Evolutionary conservation across 2,888 invertebrate species (phyloP).

Genomic region (Lutraria lutraria): DNA sequence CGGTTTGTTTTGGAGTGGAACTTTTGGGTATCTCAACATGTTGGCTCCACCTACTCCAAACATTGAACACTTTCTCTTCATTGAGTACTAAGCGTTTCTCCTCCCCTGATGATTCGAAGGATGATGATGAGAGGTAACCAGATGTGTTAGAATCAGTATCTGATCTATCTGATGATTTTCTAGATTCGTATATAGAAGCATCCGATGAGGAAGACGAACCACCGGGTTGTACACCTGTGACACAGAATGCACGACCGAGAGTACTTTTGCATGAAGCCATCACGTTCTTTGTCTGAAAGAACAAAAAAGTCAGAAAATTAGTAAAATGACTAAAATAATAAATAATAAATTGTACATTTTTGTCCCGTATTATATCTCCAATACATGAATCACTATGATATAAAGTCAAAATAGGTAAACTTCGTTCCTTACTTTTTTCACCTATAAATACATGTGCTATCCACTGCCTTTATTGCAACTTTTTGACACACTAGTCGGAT

Average conservation of each 20-base stretch:
- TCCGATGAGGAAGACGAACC: not conserved
- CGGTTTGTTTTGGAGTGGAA: slow-evolving; percentile 59
- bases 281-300: slow-evolving; percentile 12
- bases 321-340: not conserved
- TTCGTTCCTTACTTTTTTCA: not conserved
- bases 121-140: slow-evolving; percentile 69
- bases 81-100: slow-evolving; percentile 61
- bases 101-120: slow-evolving; percentile 65
- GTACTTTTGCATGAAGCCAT: slow-evolving; percentile 20
- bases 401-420: no score
- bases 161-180: slow-evolving; percentile 35
- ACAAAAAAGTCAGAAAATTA: not conserved
- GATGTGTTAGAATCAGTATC: slow-evolving; percentile 65
- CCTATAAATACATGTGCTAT: not conserved
- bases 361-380: not conserved
- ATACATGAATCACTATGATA: not conserved
- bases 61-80: slow-evolving; percentile 63
- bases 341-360: not conserved
- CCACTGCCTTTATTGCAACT: not conserved
- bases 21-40: slow-evolving; percentile 51
- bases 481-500: not conserved
- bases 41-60: slow-evolving; percentile 61
- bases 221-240: slow-evolving; percentile 52
- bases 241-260: slow-evolving; percentile 61
- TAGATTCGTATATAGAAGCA: not conserved